phyloP scores from a whole-genome alignment of 2,797 vertebrate species.

The Sternotherus odoratus region DNA sequence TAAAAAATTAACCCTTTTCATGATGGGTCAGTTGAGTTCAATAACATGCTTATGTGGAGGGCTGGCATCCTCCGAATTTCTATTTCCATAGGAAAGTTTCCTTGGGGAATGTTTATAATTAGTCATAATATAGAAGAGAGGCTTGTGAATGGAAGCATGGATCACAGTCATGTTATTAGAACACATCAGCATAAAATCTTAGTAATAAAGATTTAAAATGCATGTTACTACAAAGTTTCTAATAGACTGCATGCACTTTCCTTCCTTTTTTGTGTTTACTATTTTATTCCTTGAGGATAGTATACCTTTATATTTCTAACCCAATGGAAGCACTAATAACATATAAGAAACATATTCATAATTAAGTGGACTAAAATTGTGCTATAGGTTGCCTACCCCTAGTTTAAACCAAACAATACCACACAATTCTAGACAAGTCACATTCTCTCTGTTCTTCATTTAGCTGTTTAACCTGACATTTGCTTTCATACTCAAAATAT shows the following conservation, averaged over 20 bases:
- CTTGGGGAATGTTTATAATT: neutral
- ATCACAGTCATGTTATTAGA: neutral
- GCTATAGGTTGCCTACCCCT: no score
- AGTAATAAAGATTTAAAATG: neutral
- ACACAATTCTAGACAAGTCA: neutral
- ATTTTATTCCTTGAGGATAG: neutral
- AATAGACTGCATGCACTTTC: neutral
- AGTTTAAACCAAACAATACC: conserved; percentile 3
- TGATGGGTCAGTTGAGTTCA: conserved; percentile 17
- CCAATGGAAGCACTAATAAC: conserved; percentile 5
- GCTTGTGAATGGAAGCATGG: neutral
- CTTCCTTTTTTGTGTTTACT: neutral
- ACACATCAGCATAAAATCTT: neutral
- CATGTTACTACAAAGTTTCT: neutral
- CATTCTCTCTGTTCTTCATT: conserved; percentile 1
- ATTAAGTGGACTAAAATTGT: neutral
- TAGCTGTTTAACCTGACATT: conserved; percentile 6
- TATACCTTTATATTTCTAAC: conserved; percentile 2
- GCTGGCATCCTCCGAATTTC: neutral
- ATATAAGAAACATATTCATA: neutral
- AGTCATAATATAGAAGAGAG: neutral
- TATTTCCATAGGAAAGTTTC: neutral
- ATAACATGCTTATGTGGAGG: conserved; percentile 41
- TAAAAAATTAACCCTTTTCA: conserved; percentile 46
- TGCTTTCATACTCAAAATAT: neutral